Evolutionary conservation across 2,797 vertebrate species (phyloP).

Genomic region (Adrianichthys oophorus): DNA sequence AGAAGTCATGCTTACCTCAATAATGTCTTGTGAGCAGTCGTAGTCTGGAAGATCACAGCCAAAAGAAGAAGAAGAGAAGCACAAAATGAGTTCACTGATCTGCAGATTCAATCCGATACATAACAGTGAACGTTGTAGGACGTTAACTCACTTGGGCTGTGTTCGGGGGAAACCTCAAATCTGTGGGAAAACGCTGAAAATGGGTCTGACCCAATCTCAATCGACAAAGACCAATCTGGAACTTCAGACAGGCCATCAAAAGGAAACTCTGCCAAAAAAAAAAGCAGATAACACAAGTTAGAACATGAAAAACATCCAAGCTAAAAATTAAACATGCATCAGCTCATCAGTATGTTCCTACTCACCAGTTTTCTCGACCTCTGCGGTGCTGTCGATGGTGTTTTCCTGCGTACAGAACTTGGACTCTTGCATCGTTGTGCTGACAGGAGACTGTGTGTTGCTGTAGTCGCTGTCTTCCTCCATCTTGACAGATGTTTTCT

Average conservation of each 20-base stretch:
- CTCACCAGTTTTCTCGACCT: slow-evolving; percentile 50
- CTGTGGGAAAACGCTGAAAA: slow-evolving; percentile 47
- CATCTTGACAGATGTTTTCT: slow-evolving; percentile 59
- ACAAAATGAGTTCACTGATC: neutral
- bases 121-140: no score
- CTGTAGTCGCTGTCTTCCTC: slow-evolving; percentile 75
- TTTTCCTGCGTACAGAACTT: slow-evolving; percentile 75
- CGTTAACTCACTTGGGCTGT: slow-evolving; percentile 59
- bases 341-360: neutral
- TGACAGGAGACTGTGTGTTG: slow-evolving; percentile 57
- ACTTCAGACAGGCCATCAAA: slow-evolving; percentile 12
- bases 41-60: slow-evolving; percentile 45
- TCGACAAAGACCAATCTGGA: slow-evolving; percentile 61
- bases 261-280: slow-evolving; percentile 28
- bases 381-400: slow-evolving; percentile 78
- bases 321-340: no score
- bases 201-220: slow-evolving; percentile 76
- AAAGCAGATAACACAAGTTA: no score
- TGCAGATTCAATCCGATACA: no score
- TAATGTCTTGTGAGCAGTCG: slow-evolving; percentile 48
- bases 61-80: slow-evolving; percentile 25
- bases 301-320: neutral
- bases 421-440: slow-evolving; percentile 27
- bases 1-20: slow-evolving; percentile 68
- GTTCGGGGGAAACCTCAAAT: slow-evolving; percentile 90